Evolutionary conservation across 2,113 vertebrate species (phyloP).

Genomic region (Psilopsiagon aurifrons): DNA sequence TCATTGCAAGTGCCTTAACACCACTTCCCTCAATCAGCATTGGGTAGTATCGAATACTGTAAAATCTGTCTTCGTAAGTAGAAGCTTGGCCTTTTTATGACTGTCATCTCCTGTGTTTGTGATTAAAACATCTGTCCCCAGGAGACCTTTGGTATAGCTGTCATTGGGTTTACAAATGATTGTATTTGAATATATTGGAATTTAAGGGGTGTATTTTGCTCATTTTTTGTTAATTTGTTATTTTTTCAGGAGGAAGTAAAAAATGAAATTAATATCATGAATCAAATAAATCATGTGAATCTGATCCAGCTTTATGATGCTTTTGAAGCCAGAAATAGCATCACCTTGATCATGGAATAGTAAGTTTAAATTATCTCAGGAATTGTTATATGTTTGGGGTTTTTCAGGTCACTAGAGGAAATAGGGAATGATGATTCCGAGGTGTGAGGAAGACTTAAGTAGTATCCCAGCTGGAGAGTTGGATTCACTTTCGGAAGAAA

Average conservation of each 20-base stretch:
- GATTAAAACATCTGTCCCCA: not conserved
- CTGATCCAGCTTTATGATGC: constrained; percentile 92
- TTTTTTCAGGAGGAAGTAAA: constrained; percentile 86
- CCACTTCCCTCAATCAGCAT: rapidly evolving
- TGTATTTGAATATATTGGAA: not conserved
- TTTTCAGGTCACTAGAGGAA: not conserved
- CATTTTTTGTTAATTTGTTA: not conserved
- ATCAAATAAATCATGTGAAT: constrained; percentile 87
- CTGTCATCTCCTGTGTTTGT: not conserved
- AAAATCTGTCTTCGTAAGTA: not conserved
- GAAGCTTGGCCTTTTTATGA: not conserved
- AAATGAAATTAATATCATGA: constrained; percentile 91
- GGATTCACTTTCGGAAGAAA: not conserved
- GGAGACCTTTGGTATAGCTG: not conserved
- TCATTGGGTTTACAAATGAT: not conserved
- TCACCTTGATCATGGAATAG: constrained; percentile 90
- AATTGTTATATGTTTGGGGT: not conserved
- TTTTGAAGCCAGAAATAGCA: constrained; percentile 84
- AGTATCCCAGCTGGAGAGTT: not conserved
- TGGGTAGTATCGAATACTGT: no score
- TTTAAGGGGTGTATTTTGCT: not conserved
- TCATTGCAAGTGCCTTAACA: not conserved
- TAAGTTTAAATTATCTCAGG: constrained; percentile 67
- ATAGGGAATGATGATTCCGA: not conserved
- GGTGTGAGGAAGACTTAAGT: not conserved